phyloP scores from a whole-genome alignment of 2,113 vertebrate species.

The Hyla sarda region DNA sequence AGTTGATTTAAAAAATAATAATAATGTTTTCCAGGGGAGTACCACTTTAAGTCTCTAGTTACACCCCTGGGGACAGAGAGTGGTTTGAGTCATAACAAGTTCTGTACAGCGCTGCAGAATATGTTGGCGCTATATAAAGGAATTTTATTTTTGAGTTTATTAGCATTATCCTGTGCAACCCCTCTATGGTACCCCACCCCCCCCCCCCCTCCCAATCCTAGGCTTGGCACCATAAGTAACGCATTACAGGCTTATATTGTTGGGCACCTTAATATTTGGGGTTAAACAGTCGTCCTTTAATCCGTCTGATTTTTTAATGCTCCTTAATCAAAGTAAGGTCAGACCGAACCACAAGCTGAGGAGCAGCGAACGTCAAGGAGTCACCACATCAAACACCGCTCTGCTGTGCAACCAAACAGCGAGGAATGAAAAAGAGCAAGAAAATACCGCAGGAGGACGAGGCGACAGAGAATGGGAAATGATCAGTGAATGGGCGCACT shows the following conservation, averaged over 20 bases:
- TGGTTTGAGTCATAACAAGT: too few relatives aligned
- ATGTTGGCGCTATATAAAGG: too few relatives aligned
- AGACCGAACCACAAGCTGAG: not conserved
- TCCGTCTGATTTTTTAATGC: not conserved
- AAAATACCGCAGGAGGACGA: not conserved
- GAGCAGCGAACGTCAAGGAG: not conserved
- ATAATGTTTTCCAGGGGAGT: too few relatives aligned
- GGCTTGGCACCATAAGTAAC: not conserved
- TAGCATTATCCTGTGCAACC: too few relatives aligned
- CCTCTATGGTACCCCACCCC: not conserved
- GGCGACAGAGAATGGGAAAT: not conserved
- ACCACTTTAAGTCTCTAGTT: too few relatives aligned
- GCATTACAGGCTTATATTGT: not conserved
- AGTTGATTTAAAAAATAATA: too few relatives aligned
- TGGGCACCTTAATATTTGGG: not conserved
- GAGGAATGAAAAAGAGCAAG: not conserved
- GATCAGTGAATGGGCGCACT: not conserved
- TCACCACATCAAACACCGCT: not conserved
- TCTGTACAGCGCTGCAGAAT: too few relatives aligned
- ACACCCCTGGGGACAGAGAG: too few relatives aligned
- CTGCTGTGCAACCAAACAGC: not conserved
- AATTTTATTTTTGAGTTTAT: too few relatives aligned
- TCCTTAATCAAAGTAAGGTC: not conserved
- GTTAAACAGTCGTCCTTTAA: not conserved
- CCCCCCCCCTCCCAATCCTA: too few relatives aligned